These are phyloP conservation scores for Ailuropoda melanoleuca DNA, from an alignment of 2,113 vertebrate genomes.

Conservation along the genomic window DNA sequence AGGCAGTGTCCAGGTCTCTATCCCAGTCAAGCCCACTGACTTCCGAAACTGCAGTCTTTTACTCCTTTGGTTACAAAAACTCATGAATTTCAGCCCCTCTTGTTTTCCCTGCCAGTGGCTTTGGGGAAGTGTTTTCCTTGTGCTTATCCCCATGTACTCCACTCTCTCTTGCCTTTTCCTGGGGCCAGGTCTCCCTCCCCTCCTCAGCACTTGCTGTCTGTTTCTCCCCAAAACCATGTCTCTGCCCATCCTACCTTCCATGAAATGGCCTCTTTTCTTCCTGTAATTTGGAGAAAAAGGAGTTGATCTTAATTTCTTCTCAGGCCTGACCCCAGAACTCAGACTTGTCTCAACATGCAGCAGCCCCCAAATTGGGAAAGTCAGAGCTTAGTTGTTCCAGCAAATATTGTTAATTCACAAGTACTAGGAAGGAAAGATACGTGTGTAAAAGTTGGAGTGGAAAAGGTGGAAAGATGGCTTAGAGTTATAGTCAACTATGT, in stretches of 20 bases:
- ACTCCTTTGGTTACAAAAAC: neutral
- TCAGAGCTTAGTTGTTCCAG: neutral
- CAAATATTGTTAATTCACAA: neutral
- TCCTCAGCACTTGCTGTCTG: neutral
- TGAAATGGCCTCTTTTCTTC: neutral
- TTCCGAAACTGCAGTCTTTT: neutral
- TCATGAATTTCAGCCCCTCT: neutral
- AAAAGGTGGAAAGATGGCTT: neutral
- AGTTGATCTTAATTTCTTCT: neutral
- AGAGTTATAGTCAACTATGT: neutral
- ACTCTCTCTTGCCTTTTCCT: no score
- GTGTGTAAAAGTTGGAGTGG: neutral
- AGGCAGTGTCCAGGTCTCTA: neutral
- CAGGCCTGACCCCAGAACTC: neutral
- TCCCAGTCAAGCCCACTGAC: neutral
- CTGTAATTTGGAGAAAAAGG: neutral
- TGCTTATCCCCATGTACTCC: neutral
- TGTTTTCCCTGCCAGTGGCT: neutral
- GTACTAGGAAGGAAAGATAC: neutral
- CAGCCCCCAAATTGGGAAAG: neutral
- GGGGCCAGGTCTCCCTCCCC: no score
- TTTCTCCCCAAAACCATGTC: neutral
- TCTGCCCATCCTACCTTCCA: neutral
- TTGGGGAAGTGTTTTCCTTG: neutral
- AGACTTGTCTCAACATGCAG: neutral